Percentiles rank a stretch among this genome's conserved stretches.
These are phyloP conservation scores for Papilio helenus DNA, from an alignment of 1,140 invertebrate species.

Conservation along the genomic window DNA sequence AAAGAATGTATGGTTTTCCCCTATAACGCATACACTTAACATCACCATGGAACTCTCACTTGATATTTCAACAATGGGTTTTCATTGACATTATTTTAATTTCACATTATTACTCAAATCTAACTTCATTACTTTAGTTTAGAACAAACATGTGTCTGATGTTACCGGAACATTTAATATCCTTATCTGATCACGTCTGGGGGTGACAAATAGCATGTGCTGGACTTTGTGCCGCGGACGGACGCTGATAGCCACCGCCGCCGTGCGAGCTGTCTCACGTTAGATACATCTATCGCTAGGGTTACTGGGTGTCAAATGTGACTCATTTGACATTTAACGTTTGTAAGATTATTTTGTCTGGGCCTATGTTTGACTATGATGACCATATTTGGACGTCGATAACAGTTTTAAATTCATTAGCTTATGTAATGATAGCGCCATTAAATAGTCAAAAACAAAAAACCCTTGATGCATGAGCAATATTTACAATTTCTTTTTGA, in stretches of 20 bases:
- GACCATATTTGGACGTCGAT: not conserved
- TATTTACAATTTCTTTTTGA: too few species aligned
- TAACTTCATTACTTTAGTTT: not conserved
- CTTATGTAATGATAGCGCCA: not conserved
- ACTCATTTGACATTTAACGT: constrained; percentile 29
- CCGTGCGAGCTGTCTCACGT: not conserved
- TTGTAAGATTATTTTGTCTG: not conserved
- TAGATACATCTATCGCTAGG: not conserved
- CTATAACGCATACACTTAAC: too few species aligned
- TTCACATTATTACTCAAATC: too few species aligned
- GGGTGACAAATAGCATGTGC: constrained; percentile 45
- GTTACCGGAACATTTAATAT: not conserved
- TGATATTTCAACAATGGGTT: too few species aligned
- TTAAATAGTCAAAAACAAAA: not conserved
- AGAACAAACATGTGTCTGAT: not conserved
- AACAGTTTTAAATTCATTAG: not conserved
- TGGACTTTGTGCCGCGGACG: constrained; percentile 43
- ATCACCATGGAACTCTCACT: too few species aligned
- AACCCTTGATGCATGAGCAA: not conserved
- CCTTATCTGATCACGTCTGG: constrained; percentile 47
- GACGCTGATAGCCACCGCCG: not conserved
- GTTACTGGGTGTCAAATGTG: constrained; percentile 32
- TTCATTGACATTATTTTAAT: too few species aligned
- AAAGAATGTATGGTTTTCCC: too few species aligned
- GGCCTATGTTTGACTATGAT: not conserved